Percentiles rank a stretch among this genome's conserved stretches.
Evolutionary conservation across 2,797 vertebrate genomes (phyloP).

Genomic region (Siniperca scherzeri): DNA sequence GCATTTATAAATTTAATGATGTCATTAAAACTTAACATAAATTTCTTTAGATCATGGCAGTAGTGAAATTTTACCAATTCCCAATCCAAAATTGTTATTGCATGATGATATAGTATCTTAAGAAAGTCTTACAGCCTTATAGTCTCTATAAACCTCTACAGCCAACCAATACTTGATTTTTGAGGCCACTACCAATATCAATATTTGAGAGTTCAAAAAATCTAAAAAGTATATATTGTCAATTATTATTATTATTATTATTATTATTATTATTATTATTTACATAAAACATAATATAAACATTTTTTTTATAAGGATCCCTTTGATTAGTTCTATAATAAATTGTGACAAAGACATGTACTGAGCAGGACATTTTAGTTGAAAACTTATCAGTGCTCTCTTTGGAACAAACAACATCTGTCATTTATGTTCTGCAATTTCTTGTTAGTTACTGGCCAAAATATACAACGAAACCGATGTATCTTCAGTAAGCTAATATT

Average conservation of each 20-base stretch:
- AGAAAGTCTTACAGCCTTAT: background rate
- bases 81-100: background rate
- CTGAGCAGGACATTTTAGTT: background rate
- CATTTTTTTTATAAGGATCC: background rate
- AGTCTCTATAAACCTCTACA: background rate
- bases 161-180: background rate
- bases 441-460: no score
- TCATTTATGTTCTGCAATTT: no score
- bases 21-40: background rate
- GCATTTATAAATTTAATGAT: constrained; percentile 8
- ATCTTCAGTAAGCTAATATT: no score
- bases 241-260: no score
- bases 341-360: background rate
- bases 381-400: background rate
- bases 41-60: background rate
- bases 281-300: background rate
- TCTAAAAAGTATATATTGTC: background rate
- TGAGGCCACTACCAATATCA: background rate
- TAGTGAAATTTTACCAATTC: background rate
- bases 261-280: background rate
- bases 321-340: background rate
- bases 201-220: background rate
- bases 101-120: background rate
- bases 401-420: no score
- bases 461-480: no score